phyloP scores from a whole-genome alignment of 2,797 vertebrate genomes.

The Muscicapa comitata region DNA sequence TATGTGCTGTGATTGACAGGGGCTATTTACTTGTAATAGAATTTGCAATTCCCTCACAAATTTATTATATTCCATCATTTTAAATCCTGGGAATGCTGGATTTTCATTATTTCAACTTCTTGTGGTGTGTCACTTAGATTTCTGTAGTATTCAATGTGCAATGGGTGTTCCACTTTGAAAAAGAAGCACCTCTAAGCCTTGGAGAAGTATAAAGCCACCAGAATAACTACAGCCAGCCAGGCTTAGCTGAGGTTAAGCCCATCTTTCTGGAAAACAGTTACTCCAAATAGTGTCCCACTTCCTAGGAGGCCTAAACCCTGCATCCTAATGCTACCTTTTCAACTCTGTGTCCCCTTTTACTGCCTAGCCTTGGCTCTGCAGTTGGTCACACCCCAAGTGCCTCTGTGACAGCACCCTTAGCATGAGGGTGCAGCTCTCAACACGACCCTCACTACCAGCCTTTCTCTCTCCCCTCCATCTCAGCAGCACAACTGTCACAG shows the following conservation, averaged over 20 bases:
- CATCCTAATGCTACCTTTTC: background rate
- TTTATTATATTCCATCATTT: background rate
- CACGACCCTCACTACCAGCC: fast-evolving
- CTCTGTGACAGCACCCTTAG: fast-evolving
- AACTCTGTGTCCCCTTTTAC: too few relatives aligned
- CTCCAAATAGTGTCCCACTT: background rate
- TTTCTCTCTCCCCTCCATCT: background rate
- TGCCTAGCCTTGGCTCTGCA: background rate
- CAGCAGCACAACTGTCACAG: background rate
- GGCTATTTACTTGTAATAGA: background rate
- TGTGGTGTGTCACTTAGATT: background rate
- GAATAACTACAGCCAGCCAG: background rate
- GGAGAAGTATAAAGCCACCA: background rate
- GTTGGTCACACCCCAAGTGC: fast-evolving
- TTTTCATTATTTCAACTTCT: background rate
- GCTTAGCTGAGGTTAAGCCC: background rate
- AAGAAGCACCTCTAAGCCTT: background rate
- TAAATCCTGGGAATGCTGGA: background rate
- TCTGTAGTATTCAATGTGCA: background rate
- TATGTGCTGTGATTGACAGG: background rate
- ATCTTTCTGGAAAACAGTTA: background rate
- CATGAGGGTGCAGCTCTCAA: fast-evolving
- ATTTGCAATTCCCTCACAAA: background rate
- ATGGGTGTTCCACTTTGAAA: background rate
- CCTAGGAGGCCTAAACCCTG: background rate